Conservation (phyloP, 2,113 vertebrate species). For the Vidua macroura region DNA sequence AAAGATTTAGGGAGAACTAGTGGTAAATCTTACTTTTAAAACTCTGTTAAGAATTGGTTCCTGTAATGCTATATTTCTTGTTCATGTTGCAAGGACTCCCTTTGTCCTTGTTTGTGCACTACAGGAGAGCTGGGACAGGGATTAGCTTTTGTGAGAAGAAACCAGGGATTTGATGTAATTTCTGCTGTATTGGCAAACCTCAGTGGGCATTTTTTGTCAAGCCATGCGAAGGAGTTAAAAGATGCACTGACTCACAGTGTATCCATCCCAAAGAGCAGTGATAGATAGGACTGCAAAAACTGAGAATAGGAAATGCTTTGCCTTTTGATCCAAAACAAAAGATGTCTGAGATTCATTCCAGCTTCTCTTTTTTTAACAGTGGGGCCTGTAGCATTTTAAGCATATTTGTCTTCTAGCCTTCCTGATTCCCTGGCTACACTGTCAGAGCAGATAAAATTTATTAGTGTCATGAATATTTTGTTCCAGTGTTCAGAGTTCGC, state of each 20-base stretch:
- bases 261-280: neutral
- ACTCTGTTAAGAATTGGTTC: neutral
- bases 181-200: neutral
- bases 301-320: neutral
- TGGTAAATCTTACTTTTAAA: neutral
- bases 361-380: neutral
- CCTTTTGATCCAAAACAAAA: conserved; percentile 1
- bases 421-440: neutral
- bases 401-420: neutral
- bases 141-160: neutral
- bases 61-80: neutral
- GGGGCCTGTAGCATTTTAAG: neutral
- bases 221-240: neutral
- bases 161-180: neutral
- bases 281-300: neutral
- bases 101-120: neutral
- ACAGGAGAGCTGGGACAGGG: neutral
- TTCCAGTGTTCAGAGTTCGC: neutral
- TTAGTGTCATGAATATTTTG: neutral
- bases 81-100: neutral
- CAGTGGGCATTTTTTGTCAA: neutral
- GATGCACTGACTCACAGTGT: neutral
- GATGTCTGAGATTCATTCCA: neutral
- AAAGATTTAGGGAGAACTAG: neutral
- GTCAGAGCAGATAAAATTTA: neutral